Base-by-base conservation (phyloP, 2,113 vertebrate genomes). In the Dicentrarchus labrax region DNA sequence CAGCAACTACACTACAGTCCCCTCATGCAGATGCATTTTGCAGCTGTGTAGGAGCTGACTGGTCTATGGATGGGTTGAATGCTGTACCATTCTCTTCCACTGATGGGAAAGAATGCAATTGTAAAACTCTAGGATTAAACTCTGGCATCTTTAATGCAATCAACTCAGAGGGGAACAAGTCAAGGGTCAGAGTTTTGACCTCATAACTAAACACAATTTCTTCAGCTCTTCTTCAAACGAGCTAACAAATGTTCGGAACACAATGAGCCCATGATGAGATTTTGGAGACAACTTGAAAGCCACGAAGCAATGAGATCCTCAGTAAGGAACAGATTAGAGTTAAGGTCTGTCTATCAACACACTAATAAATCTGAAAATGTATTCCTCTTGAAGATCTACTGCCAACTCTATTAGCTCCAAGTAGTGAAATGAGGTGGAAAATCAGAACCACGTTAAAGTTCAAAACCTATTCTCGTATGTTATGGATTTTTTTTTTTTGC, bases 381-480 rank as follows among this genome's bases (percentile, higher is more conserved):
- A 60, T 64, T 85, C 74, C 68, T 81, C 61, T 79, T 70, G 17
- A 85, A 76, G 79, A 80, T 65, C 54, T 47, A 76, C 75, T 69
- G 70, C 86, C 73, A 67, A 64, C 60, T 72, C 72, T 19, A 59
- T 71, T 50, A 73, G 78, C 56, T 87, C 64, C 60, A 80, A 61
- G 54, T 45, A 41, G 39, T 54, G 80, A 87, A 93, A 92, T 89
- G 86, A 90, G 79, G 54, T 87, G 90, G 91, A 92, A 92, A 93
- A 94, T 92, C 75, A 85, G 57, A 91, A 86, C 73, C 88, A 90
- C 39, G 64, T 39, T 64, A 19, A 53, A 78, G 39, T 79, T 7
- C 0, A 72, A 72, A 50, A 85, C 51, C 1, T 15, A 6, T 73
- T 48, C 45, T 50, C 19, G 3, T 41, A 13, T 39, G 11, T 64